Evolutionary conservation across 2,797 vertebrate genomes (phyloP), one percentile per base, ranked within the genome.

Genomic region (Acipenser ruthenus): DNA sequence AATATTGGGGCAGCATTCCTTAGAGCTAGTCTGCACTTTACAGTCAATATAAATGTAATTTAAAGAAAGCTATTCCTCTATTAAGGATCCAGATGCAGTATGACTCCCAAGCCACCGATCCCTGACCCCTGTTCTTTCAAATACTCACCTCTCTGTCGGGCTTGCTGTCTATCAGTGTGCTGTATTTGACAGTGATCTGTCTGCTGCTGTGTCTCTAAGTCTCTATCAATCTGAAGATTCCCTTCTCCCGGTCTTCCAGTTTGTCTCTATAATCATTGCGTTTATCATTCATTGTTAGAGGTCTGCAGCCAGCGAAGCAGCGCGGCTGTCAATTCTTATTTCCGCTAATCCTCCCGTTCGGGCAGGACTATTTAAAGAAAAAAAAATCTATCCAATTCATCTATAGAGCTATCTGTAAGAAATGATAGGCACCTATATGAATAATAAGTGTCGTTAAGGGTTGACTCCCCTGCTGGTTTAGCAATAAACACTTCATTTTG

Each of bases 251-350:
- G 65, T 71, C 64, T 50, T 74, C 60, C 48, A 67, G 62, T 70
- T 68, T 67, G 63, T 63, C 64, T 67, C 15, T 10, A 23, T 60
- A 61, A 67, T 67, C 47, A 62, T 61, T 65, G 65, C 59, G 64
- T 67, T 75, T 68, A 74, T 75, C 71, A 70, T 69, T 68, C 67
- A 65, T 67, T 69, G 69, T 70, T 67, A 70, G 68, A 67, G 64
- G 69, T 48, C 18, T 48, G 23, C 66, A 18, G 70, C 53, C 23
- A 59, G 65, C 69, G 68, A 67, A 67, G 69, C 58, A 66, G 49
- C 51, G 18, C 61, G 51, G 64, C 66, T 69, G 65, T 71, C 72
- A 66, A 64, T 58, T 69, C 64, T 68, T 49, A 68, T 67, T 51
- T 13, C 50, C 64, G 71, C 64, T 71, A 72, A 72, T 72, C 58